phyloP scores from a whole-genome alignment of 1,140 invertebrate genomes.

The Drosophila ironensis region DNA sequence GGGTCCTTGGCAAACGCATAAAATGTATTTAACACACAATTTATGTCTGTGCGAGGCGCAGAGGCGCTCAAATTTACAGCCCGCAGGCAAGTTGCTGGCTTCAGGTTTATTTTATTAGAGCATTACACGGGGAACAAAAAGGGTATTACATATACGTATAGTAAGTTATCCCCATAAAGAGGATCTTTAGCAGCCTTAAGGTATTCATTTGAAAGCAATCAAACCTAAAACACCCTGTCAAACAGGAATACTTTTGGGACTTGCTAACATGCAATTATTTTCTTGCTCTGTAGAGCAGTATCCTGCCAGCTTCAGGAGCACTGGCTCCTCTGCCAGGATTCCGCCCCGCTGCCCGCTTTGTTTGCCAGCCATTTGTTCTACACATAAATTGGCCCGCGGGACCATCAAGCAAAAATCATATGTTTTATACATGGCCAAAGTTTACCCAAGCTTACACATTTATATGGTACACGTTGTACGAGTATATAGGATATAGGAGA shows the following conservation, averaged over 20 bases:
- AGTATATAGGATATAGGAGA: no score
- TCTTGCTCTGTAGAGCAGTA: constrained; percentile 12
- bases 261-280: no score
- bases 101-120: constrained; percentile 74
- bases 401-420: constrained; percentile 76
- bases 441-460: constrained; percentile 32
- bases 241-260: no score
- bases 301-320: constrained; percentile 20
- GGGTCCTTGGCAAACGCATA: constrained; percentile 63
- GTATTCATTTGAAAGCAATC: no score
- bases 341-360: constrained; percentile 19
- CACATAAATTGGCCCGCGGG: constrained; percentile 76
- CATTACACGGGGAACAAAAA: neutral
- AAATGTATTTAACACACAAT: constrained; percentile 80
- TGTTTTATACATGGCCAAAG: constrained; percentile 74
- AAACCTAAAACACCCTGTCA: no score
- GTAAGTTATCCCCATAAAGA: neutral
- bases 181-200: no score
- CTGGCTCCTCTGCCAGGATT: neutral
- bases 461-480: no score
- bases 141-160: neutral
- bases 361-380: constrained; percentile 63
- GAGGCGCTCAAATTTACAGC: constrained; percentile 72
- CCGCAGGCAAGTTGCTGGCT: constrained; percentile 52
- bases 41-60: constrained; percentile 69